Percentiles rank a stretch among this genome's conserved stretches.
Evolutionary conservation across 2,113 vertebrate species (phyloP).

Genomic region (Plecturocebus donacophilus): DNA sequence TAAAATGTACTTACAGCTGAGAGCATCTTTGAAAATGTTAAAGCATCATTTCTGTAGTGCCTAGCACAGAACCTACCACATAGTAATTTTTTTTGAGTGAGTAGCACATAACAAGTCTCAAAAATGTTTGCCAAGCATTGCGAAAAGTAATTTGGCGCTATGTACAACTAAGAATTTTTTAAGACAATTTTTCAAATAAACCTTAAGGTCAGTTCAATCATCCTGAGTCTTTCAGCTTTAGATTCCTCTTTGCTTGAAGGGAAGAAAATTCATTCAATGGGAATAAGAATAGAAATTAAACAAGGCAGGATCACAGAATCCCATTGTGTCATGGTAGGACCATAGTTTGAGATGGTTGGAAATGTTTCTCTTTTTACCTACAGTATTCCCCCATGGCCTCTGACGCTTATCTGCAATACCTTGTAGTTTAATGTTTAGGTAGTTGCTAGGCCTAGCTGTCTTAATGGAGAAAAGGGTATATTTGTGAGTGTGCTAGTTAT

Average conservation of each 20-base stretch:
- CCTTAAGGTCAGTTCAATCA: slow-evolving; percentile 26
- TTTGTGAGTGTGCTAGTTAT: slow-evolving; percentile 50
- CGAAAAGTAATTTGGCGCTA: slow-evolving; percentile 31
- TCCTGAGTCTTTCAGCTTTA: neutral
- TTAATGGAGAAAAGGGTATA: neutral
- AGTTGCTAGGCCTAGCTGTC: slow-evolving; percentile 25
- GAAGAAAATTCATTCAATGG: neutral
- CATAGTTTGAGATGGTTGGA: neutral
- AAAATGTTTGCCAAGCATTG: neutral
- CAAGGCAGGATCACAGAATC: neutral
- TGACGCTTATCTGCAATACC: neutral
- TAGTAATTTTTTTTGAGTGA: neutral
- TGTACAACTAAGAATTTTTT: neutral
- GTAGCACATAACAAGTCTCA: neutral
- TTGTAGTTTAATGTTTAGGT: slow-evolving; percentile 39
- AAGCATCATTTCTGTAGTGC: slow-evolving; percentile 12
- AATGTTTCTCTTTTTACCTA: neutral
- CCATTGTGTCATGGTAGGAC: neutral
- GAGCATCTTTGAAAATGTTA: slow-evolving; percentile 20
- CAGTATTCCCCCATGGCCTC: neutral
- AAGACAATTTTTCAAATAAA: neutral
- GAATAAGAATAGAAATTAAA: slow-evolving; percentile 41
- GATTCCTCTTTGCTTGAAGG: slow-evolving; percentile 33
- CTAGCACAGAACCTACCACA: neutral
- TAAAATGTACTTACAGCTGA: neutral